phyloP scores from a whole-genome alignment of 2,888 invertebrate species.

The Heliconius erato region DNA sequence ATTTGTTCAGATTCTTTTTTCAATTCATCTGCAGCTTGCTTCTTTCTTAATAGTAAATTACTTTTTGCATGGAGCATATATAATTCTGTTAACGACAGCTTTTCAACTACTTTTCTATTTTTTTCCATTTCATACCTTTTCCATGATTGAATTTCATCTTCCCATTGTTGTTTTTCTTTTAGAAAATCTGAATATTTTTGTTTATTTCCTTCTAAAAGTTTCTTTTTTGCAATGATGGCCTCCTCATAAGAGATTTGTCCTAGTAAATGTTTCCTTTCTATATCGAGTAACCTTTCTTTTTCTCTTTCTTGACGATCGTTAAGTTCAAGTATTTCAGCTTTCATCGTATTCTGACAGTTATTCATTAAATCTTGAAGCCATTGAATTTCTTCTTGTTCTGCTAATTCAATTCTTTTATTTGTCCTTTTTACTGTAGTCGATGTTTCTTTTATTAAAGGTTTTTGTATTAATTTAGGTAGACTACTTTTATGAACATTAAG shows the following conservation, averaged over 20 bases:
- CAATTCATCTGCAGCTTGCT: constrained; percentile 66
- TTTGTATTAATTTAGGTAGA: constrained; percentile 57
- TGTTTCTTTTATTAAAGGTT: constrained; percentile 76
- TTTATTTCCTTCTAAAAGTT: constrained; percentile 78
- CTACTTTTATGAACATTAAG: constrained; percentile 59
- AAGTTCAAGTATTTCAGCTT: constrained; percentile 76
- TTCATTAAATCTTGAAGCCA: constrained; percentile 81
- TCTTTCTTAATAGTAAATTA: constrained; percentile 64
- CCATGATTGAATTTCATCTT: constrained; percentile 83
- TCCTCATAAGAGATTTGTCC: constrained; percentile 87
- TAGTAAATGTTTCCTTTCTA: constrained; percentile 86
- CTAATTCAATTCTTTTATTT: constrained; percentile 78
- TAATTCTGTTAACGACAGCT: constrained; percentile 67
- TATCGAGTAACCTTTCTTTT: constrained; percentile 80
- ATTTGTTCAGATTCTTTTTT: constrained; percentile 69
- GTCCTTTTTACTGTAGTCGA: constrained; percentile 82
- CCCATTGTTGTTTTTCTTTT: constrained; percentile 79
- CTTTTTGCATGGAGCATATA: constrained; percentile 69
- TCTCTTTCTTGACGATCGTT: constrained; percentile 78
- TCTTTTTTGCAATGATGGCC: constrained; percentile 85
- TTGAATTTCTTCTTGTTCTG: constrained; percentile 79
- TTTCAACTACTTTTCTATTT: constrained; percentile 80
- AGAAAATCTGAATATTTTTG: constrained; percentile 81
- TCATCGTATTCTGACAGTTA: constrained; percentile 75
- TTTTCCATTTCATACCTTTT: constrained; percentile 77